phyloP scores from a whole-genome alignment of 2,888 invertebrate species.

The Eristalis arbustorum region DNA sequence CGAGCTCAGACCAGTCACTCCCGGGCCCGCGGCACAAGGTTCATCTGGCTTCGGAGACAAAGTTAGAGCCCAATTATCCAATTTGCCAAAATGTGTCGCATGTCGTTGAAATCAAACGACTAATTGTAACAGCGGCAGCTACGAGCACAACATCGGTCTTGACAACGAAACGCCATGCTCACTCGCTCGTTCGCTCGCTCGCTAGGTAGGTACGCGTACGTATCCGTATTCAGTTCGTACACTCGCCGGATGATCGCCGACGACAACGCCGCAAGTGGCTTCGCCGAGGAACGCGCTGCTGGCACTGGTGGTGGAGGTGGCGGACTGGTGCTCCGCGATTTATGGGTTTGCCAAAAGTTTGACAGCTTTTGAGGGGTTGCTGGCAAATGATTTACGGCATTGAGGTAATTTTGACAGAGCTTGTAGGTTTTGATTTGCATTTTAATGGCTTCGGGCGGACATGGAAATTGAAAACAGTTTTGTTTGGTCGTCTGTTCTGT shows the following conservation, averaged over 20 bases:
- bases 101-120: conserved; percentile 53
- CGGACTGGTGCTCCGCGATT: conserved; percentile 15
- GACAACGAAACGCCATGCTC: background rate
- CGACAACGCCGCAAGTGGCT: background rate
- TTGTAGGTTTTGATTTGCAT: conserved; percentile 58
- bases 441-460: conserved; percentile 36
- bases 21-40: background rate
- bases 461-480: conserved; percentile 22
- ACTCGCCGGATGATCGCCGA: conserved; percentile 14
- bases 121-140: conserved; percentile 34
- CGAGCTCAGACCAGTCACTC: background rate
- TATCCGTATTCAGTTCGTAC: background rate
- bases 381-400: conserved; percentile 46
- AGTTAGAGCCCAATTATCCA: conserved; percentile 54
- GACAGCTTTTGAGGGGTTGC: conserved; percentile 37
- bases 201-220: background rate
- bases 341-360: conserved; percentile 52
- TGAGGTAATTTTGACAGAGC: conserved; percentile 48
- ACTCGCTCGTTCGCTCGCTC: background rate
- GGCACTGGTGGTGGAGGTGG: background rate
- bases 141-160: background rate
- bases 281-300: conserved; percentile 1
- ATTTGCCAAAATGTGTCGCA: conserved; percentile 70
- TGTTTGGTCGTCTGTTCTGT: background rate
- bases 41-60: conserved; percentile 32